Base-by-base conservation (phyloP, 1,140 invertebrate species). In the Acromyrmex echinatior region DNA sequence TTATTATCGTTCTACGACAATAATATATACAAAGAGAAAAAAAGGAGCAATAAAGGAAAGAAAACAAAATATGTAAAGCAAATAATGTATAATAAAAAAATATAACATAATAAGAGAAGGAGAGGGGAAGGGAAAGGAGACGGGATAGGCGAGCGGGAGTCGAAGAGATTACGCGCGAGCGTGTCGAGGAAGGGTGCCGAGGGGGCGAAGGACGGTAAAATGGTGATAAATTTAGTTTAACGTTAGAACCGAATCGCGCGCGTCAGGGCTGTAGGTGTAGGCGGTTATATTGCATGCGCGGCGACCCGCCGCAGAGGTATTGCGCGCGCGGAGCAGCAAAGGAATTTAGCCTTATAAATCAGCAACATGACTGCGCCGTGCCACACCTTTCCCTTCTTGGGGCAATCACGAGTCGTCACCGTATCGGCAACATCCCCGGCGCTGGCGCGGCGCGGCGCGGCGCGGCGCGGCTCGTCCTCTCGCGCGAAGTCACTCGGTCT, bases 311-410 rank as follows among this genome's bases (percentile, higher is more conserved):
- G 78, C 65, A 53, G 87, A 86, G 86, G 56, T 84, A 84, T 84
- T 84, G 80, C 87, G 79, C 87, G 88, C 71, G 66, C 76, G 81
- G 49, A 81, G 90, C 90, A 58, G 82, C 84, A 60, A 92, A 93
- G 93, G 94, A 94, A 94, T 94, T 94, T 93, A 93, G 93, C 93
- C 94, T 95, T 95, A 95, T 95, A 95, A 95, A 95, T 95, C 95
- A 95, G 94, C 93, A 91, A 94, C 95, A 95, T 93, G 95, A 95
- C 93, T 94, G 92, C 87, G 92, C 87, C 86, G 88, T 89, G 94
- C 95, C 95, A 95, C 95, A 95, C 95, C 95, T 95, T 95, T 95
- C 95, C 95, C 95, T 95, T 95, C 95, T 95, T 95, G 89, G 89
- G 87, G 89, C 90, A 91, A 91, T 91, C 89, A 91, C 89, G 89